phyloP scores from a whole-genome alignment of 1,140 invertebrate species.

The Polypedilum pembai region DNA sequence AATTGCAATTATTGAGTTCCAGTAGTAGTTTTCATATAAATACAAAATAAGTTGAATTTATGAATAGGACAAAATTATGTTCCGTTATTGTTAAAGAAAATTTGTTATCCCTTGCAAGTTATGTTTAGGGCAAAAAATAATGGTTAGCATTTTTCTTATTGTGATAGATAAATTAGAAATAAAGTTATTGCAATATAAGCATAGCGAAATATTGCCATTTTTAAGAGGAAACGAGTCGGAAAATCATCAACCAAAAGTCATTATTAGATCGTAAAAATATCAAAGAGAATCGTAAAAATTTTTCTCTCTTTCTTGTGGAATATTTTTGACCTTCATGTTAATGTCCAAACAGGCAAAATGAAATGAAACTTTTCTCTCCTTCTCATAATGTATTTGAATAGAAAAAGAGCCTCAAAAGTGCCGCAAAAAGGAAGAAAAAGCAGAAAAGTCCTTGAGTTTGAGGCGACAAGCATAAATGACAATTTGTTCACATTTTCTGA shows the following conservation, averaged over 20 bases:
- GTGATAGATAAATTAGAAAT: background rate
- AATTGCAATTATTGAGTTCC: too few relatives aligned
- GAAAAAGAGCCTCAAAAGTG: background rate
- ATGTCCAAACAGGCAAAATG: background rate
- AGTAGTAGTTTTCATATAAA: too few relatives aligned
- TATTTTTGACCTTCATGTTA: background rate
- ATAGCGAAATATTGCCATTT: background rate
- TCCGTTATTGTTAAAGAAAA: too few relatives aligned
- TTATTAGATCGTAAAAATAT: conserved; percentile 20
- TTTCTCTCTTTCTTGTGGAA: background rate
- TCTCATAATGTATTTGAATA: background rate
- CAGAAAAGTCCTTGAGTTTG: background rate
- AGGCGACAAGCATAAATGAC: too few relatives aligned
- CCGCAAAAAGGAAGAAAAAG: conserved; percentile 5
- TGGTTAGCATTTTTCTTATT: too few relatives aligned
- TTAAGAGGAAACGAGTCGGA: background rate
- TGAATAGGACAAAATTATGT: too few relatives aligned
- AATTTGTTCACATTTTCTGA: too few relatives aligned
- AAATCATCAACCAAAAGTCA: background rate
- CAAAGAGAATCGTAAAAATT: conserved; percentile 1
- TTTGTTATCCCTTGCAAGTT: too few relatives aligned
- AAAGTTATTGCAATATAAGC: background rate
- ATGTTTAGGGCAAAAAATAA: too few relatives aligned
- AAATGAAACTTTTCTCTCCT: background rate
- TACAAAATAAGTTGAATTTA: too few relatives aligned